These are phyloP conservation scores for Dryomyza anilis DNA, from an alignment of 2,888 invertebrate species.

Conservation along the genomic window DNA sequence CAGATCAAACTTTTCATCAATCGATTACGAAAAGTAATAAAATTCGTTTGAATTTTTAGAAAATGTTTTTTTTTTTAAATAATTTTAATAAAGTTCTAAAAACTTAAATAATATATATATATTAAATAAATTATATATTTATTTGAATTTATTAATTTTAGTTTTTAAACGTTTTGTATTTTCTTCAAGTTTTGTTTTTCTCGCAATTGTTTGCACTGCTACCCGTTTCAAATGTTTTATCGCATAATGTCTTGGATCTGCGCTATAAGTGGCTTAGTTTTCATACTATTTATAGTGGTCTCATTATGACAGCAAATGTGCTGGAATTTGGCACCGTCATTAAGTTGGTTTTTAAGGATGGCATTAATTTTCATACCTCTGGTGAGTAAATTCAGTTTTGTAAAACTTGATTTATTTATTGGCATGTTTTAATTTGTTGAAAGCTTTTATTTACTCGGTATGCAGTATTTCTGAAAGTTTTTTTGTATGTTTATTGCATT, in stretches of 20 bases:
- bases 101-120: background rate
- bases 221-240: conserved; percentile 48
- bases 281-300: conserved; percentile 44
- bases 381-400: conserved; percentile 37
- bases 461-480: no score
- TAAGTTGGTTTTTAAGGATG: conserved; percentile 40
- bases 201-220: conserved; percentile 54
- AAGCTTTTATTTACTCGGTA: no score
- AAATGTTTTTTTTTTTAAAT: background rate
- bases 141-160: no score
- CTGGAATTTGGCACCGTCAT: conserved; percentile 49
- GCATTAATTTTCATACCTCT: conserved; percentile 49
- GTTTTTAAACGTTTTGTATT: no score
- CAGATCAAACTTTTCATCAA: conserved; percentile 51
- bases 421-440: background rate
- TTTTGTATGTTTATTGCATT: no score
- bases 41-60: background rate
- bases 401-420: background rate
- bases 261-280: conserved; percentile 49
- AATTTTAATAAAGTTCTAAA: background rate
- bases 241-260: conserved; percentile 41
- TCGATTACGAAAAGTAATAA: conserved; percentile 46
- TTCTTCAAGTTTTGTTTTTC: conserved; percentile 46
- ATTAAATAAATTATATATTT: no score
- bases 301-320: conserved; percentile 43